phyloP scores from a whole-genome alignment of 2,888 invertebrate species.

The Leucophora obtusa region DNA sequence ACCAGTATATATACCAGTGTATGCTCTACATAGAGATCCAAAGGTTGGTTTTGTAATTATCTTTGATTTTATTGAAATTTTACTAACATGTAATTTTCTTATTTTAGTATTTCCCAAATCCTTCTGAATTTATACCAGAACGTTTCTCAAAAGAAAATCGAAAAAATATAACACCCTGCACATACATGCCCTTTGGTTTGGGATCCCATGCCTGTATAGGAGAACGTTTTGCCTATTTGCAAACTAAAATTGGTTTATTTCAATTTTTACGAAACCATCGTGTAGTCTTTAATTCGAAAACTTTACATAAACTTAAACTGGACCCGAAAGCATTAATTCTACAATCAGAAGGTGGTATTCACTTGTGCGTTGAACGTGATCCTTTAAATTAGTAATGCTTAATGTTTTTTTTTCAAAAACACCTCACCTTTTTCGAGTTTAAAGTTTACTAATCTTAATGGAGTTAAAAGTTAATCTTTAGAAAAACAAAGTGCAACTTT shows the following conservation, averaged over 20 bases:
- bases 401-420: background rate
- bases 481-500: conserved; percentile 1
- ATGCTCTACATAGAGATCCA: conserved; percentile 75
- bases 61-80: background rate
- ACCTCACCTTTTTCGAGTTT: conserved; percentile 21
- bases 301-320: conserved; percentile 71
- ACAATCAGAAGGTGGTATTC: conserved; percentile 75
- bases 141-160: conserved; percentile 76
- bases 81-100: background rate
- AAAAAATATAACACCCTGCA: conserved; percentile 72
- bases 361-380: conserved; percentile 74
- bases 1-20: conserved; percentile 75
- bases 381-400: conserved; percentile 63
- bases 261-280: conserved; percentile 75
- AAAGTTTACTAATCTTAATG: conserved; percentile 27
- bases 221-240: conserved; percentile 76
- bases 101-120: conserved; percentile 75
- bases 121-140: conserved; percentile 76
- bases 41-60: conserved; percentile 67
- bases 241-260: conserved; percentile 77
- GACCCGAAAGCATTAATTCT: conserved; percentile 75
- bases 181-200: conserved; percentile 78
- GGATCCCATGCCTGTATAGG: conserved; percentile 78
- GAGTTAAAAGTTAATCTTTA: conserved; percentile 27
- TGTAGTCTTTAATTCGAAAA: conserved; percentile 71